Conservation (phyloP, 2,888 invertebrate species). For the Gortyna flavago region DNA sequence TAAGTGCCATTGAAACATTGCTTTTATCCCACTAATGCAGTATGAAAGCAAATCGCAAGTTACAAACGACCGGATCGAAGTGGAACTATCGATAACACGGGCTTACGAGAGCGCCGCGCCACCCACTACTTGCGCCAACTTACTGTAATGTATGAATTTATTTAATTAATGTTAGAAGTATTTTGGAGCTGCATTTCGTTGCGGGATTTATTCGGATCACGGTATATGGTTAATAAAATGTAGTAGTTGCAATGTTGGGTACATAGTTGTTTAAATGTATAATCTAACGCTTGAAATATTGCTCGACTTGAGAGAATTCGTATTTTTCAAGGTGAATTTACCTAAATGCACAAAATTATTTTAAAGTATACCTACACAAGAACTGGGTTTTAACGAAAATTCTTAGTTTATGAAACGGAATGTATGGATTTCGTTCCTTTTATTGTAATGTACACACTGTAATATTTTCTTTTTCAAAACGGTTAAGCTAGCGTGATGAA, state of each 20-base stretch:
- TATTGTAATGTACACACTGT: neutral
- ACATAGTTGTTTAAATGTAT: constrained; percentile 31
- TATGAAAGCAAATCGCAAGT: constrained; percentile 56
- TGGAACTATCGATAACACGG: constrained; percentile 52
- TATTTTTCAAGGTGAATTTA: neutral
- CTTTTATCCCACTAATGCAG: constrained; percentile 49
- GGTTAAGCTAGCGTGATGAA: neutral
- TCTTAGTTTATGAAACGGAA: neutral
- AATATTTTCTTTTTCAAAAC: neutral
- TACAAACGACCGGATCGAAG: constrained; percentile 58
- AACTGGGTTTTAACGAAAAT: neutral
- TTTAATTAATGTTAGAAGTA: constrained; percentile 56
- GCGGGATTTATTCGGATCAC: constrained; percentile 25
- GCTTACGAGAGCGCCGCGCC: constrained; percentile 40
- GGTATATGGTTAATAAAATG: constrained; percentile 39
- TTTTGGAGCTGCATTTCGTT: constrained; percentile 24
- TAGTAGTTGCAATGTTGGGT: neutral
- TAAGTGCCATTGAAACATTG: constrained; percentile 27
- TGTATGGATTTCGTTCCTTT: neutral
- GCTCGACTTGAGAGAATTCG: neutral
- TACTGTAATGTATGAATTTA: constrained; percentile 49
- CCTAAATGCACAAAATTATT: neutral
- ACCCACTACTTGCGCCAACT: constrained; percentile 40
- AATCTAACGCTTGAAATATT: constrained; percentile 14
- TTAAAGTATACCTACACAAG: neutral